Evolutionary conservation across 2,888 invertebrate species (phyloP).

Genomic region (Lepas anatifera): DNA sequence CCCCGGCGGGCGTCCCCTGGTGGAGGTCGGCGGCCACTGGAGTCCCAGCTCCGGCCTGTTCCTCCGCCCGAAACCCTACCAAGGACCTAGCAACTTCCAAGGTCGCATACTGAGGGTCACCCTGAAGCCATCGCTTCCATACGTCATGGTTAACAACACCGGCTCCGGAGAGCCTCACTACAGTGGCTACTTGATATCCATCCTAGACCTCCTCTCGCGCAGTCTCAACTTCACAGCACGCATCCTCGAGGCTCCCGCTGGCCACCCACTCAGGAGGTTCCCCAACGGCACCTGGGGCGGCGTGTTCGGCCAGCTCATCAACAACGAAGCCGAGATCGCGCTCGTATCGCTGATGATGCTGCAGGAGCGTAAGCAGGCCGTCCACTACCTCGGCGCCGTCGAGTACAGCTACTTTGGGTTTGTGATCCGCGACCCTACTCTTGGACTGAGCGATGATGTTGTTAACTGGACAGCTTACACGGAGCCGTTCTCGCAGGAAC

Average conservation of each 20-base stretch:
- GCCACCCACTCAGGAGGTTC: too few species aligned
- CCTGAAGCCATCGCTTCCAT: too few species aligned
- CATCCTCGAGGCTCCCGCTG: not conserved
- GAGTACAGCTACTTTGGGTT: constrained; percentile 7
- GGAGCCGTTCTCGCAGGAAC: not conserved
- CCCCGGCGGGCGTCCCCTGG: not conserved
- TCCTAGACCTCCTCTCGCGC: not conserved
- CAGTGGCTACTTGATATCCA: not conserved
- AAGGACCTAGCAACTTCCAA: not conserved
- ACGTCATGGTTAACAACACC: not conserved
- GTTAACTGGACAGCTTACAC: not conserved
- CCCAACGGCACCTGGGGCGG: not conserved
- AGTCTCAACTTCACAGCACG: not conserved
- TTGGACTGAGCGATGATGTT: not conserved
- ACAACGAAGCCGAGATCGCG: not conserved
- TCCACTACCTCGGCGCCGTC: not conserved
- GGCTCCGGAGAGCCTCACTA: not conserved
- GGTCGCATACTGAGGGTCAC: not conserved
- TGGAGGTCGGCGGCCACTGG: not conserved
- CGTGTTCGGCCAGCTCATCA: not conserved
- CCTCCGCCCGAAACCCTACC: not conserved
- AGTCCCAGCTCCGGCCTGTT: not conserved
- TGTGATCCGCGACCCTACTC: not conserved
- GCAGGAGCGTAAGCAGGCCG: not conserved
- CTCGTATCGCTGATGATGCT: not conserved